Conservation (phyloP, 2,113 vertebrate genomes). For the Lagopus leucura region DNA sequence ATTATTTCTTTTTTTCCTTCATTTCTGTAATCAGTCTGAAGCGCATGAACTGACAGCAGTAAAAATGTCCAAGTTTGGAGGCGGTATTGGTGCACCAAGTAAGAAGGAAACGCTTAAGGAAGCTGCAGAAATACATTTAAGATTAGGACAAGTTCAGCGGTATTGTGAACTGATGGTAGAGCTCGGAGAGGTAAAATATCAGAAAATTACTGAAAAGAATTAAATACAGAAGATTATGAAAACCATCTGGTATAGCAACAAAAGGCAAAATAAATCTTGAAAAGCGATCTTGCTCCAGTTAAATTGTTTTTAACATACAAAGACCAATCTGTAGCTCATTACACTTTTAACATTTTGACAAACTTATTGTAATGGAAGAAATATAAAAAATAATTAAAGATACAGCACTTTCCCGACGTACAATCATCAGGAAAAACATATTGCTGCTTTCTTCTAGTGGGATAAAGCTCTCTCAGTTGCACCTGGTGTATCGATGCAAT, state of each 20-base stretch:
- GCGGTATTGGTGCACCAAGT: conserved; percentile 93
- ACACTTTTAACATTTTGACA: not conserved
- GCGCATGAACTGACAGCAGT: conserved; percentile 97
- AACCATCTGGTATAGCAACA: not conserved
- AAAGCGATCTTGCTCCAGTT: not conserved
- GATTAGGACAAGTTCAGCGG: conserved; percentile 93
- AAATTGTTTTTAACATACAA: not conserved
- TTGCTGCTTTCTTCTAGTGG: conserved; percentile 83
- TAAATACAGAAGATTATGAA: not conserved
- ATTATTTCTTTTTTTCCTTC: not conserved
- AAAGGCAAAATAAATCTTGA: not conserved
- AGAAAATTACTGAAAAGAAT: not conserved
- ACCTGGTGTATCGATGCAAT: conserved; percentile 97
- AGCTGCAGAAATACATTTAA: conserved; percentile 94
- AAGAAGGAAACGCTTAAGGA: conserved; percentile 95
- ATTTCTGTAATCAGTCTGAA: conserved; percentile 83
- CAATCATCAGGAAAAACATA: not conserved
- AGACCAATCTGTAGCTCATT: not conserved
- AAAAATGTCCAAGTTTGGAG: conserved; percentile 98
- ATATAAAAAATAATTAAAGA: not conserved
- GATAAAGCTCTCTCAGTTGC: conserved; percentile 95
- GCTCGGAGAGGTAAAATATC: conserved; percentile 90
- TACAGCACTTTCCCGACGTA: not conserved
- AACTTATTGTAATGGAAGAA: not conserved
- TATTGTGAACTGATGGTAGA: conserved; percentile 99